phyloP scores from a whole-genome alignment of 2,797 vertebrate genomes.

The Sebastes reedi region DNA sequence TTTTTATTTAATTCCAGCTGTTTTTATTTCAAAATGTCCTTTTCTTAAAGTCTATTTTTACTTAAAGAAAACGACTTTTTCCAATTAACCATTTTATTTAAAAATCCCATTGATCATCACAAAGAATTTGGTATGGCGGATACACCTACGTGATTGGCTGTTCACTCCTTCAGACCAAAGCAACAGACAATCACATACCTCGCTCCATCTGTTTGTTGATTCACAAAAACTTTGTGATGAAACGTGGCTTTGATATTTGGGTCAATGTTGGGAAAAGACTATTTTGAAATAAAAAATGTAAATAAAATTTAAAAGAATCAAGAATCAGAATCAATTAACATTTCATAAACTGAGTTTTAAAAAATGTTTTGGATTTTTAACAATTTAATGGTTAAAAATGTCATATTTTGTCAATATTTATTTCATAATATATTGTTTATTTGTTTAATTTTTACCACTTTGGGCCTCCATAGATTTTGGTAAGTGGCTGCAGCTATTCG shows the following conservation, averaged over 20 bases:
- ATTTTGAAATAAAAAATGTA: background rate
- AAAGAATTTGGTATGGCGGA: background rate
- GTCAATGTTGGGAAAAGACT: background rate
- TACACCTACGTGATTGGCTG: background rate
- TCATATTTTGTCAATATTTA: background rate
- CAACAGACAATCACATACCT: background rate
- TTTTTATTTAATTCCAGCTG: background rate
- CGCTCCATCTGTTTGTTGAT: background rate
- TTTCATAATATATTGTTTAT: background rate
- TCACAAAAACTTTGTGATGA: too few relatives aligned
- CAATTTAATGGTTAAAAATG: background rate
- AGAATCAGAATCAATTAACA: background rate
- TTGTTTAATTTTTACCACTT: slow-evolving; percentile 1
- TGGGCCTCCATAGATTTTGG: background rate
- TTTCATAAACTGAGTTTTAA: background rate
- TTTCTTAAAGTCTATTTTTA: background rate
- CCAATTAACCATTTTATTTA: background rate
- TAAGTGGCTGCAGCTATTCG: background rate
- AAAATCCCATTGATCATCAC: background rate
- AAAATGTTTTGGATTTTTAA: background rate
- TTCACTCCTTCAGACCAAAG: background rate
- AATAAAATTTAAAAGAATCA: background rate
- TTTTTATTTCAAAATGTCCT: background rate
- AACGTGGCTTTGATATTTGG: too few relatives aligned
- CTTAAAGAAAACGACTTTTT: background rate